Conservation (phyloP, 2,888 invertebrate genomes). For the Myopa tessellatipennis region DNA sequence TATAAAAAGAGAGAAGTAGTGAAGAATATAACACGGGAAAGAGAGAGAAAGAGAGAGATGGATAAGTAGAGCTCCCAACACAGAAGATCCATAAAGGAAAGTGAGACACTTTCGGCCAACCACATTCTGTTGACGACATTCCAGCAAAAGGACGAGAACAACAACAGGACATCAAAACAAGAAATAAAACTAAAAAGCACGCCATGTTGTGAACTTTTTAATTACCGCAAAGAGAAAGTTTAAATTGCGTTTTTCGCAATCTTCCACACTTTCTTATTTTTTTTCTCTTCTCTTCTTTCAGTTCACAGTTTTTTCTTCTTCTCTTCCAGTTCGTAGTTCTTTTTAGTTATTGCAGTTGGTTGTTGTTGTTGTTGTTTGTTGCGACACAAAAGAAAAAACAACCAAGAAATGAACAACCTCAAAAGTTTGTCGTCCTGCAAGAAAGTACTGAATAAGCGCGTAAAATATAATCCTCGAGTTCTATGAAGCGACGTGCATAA, state of each 20-base stretch:
- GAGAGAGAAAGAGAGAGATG: neutral
- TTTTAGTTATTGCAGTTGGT: conserved; percentile 40
- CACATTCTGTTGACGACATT: neutral
- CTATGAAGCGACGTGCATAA: conserved; percentile 30
- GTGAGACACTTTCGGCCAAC: neutral
- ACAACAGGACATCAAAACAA: conserved; percentile 6
- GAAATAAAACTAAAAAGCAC: neutral
- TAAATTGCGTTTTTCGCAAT: conserved; percentile 47
- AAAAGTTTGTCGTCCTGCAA: conserved; percentile 30
- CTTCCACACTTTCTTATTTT: conserved; percentile 31
- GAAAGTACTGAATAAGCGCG: conserved; percentile 7
- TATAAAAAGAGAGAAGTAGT: neutral
- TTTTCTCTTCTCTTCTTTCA: conserved; percentile 37
- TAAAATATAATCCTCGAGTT: conserved; percentile 23
- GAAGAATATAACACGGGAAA: no score
- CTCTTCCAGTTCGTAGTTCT: conserved; percentile 21
- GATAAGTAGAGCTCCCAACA: neutral
- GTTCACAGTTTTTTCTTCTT: conserved; percentile 34
- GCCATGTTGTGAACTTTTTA: conserved; percentile 45
- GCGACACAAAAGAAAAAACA: no score
- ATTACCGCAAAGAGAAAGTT: conserved; percentile 49
- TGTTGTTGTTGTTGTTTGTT: conserved; percentile 17
- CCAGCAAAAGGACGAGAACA: neutral
- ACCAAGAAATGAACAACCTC: neutral
- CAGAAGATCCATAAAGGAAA: neutral